A percentile compares a stretch with the other conserved stretches of the same genome.
phyloP scores from a whole-genome alignment of 2,113 vertebrate genomes.

The Chamaetylas fuelleborni region DNA sequence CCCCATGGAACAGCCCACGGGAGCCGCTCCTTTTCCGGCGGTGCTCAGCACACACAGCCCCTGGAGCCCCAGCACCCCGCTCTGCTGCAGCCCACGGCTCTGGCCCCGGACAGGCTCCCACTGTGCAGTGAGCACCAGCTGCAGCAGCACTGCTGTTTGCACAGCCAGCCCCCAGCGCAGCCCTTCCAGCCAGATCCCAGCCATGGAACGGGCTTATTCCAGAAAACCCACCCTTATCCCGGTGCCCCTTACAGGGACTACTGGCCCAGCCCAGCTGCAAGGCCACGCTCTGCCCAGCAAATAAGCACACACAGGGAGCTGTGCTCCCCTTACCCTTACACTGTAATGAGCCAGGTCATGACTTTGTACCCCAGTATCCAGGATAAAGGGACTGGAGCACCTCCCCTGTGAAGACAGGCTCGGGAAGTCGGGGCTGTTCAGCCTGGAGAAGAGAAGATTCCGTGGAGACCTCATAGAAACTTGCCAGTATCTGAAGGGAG shows the following conservation, averaged over 20 bases:
- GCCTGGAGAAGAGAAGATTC: not conserved
- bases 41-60: not conserved
- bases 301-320: not conserved
- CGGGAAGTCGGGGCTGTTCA: not conserved
- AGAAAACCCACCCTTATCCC: not conserved
- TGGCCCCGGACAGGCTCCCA: not conserved
- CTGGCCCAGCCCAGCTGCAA: not conserved
- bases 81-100: fast-evolving
- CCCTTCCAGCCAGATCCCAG: not conserved
- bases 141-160: not conserved
- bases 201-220: not conserved
- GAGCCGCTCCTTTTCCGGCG: fast-evolving
- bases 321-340: slow-evolving; percentile 70
- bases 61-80: not conserved
- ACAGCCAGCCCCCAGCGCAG: not conserved
- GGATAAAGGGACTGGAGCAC: not conserved
- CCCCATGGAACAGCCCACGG: not conserved
- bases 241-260: not conserved
- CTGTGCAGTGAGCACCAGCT: fast-evolving
- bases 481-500: not conserved
- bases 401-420: not conserved
- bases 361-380: slow-evolving; percentile 50
- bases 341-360: slow-evolving; percentile 61
- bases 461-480: not conserved
- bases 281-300: not conserved